Conservation (phyloP, 92 coral and sea anemone species). For the Diadumene lineata region DNA sequence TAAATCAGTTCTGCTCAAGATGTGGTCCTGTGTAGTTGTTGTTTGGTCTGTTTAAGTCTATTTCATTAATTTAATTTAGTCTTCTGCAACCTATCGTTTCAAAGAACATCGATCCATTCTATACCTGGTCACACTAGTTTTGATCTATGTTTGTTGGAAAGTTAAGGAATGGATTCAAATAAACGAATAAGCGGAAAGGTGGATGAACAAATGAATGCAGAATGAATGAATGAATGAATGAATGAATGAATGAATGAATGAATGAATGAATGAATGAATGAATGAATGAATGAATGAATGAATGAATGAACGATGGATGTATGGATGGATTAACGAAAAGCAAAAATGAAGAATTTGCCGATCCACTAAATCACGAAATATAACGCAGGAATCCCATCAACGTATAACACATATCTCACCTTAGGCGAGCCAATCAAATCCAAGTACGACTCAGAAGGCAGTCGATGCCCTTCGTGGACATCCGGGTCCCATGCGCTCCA, state of each 20-base stretch:
- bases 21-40: too few relatives aligned
- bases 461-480: constrained; percentile 63
- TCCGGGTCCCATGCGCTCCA: constrained; percentile 93
- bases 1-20: too few relatives aligned
- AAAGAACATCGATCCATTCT: too few relatives aligned
- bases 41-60: too few relatives aligned
- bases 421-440: constrained; percentile 88
- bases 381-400: too few relatives aligned
- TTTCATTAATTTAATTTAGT: too few relatives aligned
- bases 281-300: background rate
- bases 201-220: background rate
- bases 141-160: too few relatives aligned
- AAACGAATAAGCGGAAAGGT: background rate
- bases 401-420: too few relatives aligned
- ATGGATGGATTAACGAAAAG: too few relatives aligned
- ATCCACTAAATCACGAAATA: background rate
- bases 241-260: background rate
- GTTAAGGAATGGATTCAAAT: background rate
- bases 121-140: too few relatives aligned
- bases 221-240: background rate
- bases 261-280: background rate
- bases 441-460: constrained; percentile 67
- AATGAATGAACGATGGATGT: background rate
- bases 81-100: too few relatives aligned
- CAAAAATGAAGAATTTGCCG: background rate